Evolutionary conservation across 2,888 invertebrate species (phyloP), one percentile per base, ranked within the genome.

Genomic region (Chrysodeixis includens): DNA sequence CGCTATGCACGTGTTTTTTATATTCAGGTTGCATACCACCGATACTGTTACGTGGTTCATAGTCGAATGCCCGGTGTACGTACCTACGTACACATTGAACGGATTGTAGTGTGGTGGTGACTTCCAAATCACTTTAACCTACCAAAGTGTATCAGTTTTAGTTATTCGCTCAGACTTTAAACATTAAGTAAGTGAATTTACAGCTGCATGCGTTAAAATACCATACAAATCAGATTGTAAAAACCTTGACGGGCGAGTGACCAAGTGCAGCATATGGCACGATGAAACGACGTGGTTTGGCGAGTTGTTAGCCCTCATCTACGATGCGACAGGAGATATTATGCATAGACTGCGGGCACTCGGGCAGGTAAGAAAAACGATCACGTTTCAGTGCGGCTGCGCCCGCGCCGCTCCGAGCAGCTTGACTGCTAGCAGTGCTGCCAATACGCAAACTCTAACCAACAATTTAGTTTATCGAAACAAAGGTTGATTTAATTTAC

Each of bases 301-400:
- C 60, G 57, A 49, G 62, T 68, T 74, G 46, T 16, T n/a, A 46
- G 46, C 57, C 66, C 54, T 63, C 70, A 75, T 76, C 71, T 64
- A 61, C 20, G 56, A 56, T 56, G 64, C 30, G 58, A 52, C 54
- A 63, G 53, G 49, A 66, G 22, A 59, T 62, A 78, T 68, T 80
- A 76, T 78, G 77, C 76, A 75, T 71, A 71, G 76, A 67, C 69
- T 62, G 62, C 72, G 76, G 64, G 67, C 65, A 74, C 62, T 61
- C 72, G 76, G 64, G 67, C 83, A 86, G 86, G 86, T 86, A 86
- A 84, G 87, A 85, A 86, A 86, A 86, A 81, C 82, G 85, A 88
- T 90, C 89, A 89, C 86, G 87, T 89, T 89, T 88, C 85, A 78
- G 74, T 75, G 79, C 72, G 81, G 77, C 82, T 82, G 83, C 84